Evolutionary conservation across 2,797 vertebrate species (phyloP).

Genomic region (Tolypeutes matacus): DNA sequence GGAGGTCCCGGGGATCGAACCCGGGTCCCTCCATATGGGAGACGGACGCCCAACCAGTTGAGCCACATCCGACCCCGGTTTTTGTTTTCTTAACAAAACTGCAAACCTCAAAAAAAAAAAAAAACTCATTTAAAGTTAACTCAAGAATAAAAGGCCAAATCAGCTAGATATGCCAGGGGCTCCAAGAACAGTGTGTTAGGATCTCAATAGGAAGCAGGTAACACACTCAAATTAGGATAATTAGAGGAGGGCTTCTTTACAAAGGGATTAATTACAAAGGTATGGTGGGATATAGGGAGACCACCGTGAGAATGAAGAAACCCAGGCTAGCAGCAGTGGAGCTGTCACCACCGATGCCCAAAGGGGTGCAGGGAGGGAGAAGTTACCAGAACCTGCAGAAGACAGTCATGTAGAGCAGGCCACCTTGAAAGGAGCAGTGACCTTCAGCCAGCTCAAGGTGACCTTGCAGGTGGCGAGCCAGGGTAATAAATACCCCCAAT

Average conservation of each 20-base stretch:
- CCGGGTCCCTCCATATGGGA: too few relatives aligned
- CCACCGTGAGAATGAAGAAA: not conserved
- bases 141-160: not conserved
- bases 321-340: too few relatives aligned
- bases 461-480: not conserved
- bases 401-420: not conserved
- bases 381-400: not conserved
- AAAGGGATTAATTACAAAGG: not conserved
- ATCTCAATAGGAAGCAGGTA: not conserved
- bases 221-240: not conserved
- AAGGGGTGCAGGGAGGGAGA: not conserved
- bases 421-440: not conserved
- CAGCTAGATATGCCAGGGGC: not conserved
- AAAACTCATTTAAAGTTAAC: not conserved
- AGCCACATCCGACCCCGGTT: too few relatives aligned
- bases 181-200: not conserved
- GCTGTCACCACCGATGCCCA: not conserved
- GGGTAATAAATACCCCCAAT: not conserved
- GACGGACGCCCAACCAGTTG: too few relatives aligned
- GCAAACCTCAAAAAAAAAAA: too few relatives aligned
- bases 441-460: not conserved
- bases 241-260: not conserved
- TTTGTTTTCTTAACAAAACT: too few relatives aligned
- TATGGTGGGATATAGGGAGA: not conserved
- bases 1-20: too few relatives aligned